Evolutionary conservation across 1,140 invertebrate genomes (phyloP).

Genomic region (Eumaeus atala): DNA sequence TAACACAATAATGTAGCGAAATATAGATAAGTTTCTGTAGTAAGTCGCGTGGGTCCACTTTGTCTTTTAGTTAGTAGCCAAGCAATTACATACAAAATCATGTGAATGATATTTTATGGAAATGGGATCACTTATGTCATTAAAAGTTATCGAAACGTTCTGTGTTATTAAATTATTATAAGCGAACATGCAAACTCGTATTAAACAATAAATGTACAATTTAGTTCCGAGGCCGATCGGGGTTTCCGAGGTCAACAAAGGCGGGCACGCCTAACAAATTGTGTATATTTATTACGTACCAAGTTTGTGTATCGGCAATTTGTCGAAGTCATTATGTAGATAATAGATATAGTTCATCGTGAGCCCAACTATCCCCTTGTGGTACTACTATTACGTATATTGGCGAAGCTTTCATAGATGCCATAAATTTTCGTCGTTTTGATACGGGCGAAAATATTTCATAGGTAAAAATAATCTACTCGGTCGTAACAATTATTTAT

Average conservation of each 20-base stretch:
- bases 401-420: neutral
- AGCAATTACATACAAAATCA: too few relatives aligned
- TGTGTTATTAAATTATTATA: neutral
- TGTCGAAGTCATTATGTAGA: constrained; percentile 39
- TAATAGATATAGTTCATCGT: constrained; percentile 35
- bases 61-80: too few relatives aligned
- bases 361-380: constrained; percentile 24
- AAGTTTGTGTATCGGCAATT: constrained; percentile 55
- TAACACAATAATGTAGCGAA: too few relatives aligned
- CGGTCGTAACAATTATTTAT: neutral
- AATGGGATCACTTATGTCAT: neutral
- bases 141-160: neutral
- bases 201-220: constrained; percentile 22
- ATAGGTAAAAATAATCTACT: neutral
- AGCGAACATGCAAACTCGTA: neutral
- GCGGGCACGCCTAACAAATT: constrained; percentile 39
- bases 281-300: constrained; percentile 42
- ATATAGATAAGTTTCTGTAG: too few relatives aligned
- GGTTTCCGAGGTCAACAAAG: constrained; percentile 28
- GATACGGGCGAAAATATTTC: neutral
- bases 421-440: neutral
- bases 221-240: constrained; percentile 21
- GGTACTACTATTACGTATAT: constrained; percentile 16
- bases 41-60: too few relatives aligned
- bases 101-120: neutral